phyloP scores from a whole-genome alignment of 2,797 vertebrate species.

The Tokudaia tokunoshimensis region DNA sequence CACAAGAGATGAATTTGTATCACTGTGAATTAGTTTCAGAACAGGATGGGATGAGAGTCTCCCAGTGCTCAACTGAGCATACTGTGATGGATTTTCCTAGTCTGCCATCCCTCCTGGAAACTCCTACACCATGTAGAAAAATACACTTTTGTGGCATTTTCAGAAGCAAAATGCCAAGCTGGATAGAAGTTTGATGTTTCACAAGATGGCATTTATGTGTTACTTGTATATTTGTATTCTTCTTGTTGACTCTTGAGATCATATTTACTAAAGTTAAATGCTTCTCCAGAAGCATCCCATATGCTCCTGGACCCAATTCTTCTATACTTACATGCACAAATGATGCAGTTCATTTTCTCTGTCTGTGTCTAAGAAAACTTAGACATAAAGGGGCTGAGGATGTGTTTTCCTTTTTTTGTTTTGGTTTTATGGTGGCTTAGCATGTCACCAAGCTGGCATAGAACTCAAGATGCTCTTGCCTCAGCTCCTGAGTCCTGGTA shows the following conservation, averaged over 20 bases:
- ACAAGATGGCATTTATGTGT: slow-evolving; percentile 63
- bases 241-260: slow-evolving; percentile 53
- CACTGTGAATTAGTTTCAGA: not conserved
- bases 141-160: slow-evolving; percentile 67
- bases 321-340: not conserved
- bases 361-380: slow-evolving; percentile 53
- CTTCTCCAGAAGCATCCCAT: slow-evolving; percentile 31
- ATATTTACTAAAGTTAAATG: slow-evolving; percentile 41
- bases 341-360: not conserved
- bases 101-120: slow-evolving; percentile 42
- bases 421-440: not conserved
- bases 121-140: not conserved
- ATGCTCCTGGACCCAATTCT: not conserved
- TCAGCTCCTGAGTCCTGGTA: not conserved
- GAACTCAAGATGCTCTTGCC: not conserved
- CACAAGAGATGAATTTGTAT: not conserved
- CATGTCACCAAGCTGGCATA: not conserved
- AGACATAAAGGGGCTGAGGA: slow-evolving; percentile 71
- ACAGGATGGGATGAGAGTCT: not conserved
- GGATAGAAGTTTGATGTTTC: slow-evolving; percentile 69
- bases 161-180: slow-evolving; percentile 71
- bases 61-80: not conserved
- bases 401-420: not conserved
- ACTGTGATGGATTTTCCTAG: not conserved
- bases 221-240: slow-evolving; percentile 63